Conservation (phyloP, 1,140 invertebrate genomes). For the Palaemon carinicauda region DNA sequence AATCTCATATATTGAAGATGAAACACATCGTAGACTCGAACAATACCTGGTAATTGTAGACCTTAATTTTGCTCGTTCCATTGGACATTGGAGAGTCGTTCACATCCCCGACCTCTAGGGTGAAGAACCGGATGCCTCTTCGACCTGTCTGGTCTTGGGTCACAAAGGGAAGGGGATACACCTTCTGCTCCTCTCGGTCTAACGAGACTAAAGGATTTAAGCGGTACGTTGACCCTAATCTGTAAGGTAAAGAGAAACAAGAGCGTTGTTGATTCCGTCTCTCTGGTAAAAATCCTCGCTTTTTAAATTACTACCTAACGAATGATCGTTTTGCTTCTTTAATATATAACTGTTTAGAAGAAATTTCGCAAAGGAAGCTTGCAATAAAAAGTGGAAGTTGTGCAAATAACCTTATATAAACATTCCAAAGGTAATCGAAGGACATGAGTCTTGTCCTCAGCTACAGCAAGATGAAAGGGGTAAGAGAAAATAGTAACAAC, state of each 20-base stretch:
- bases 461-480: too few relatives aligned
- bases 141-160: not conserved
- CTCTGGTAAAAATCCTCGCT: not conserved
- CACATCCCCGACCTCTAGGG: conserved; percentile 7
- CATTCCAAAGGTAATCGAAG: too few relatives aligned
- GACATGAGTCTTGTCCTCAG: too few relatives aligned
- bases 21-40: not conserved
- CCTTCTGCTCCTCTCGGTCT: not conserved
- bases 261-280: too few relatives aligned
- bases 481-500: too few relatives aligned
- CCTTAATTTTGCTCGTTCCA: not conserved
- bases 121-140: not conserved
- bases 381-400: too few relatives aligned
- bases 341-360: too few relatives aligned
- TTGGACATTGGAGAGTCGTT: conserved; percentile 14
- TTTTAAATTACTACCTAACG: too few relatives aligned
- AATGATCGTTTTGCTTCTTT: too few relatives aligned
- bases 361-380: too few relatives aligned
- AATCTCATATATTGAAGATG: too few relatives aligned
- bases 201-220: not conserved
- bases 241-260: not conserved
- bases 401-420: not conserved
- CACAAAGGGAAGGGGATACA: not conserved
- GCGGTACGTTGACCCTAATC: not conserved
- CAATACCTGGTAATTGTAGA: conserved; percentile 14